Base-by-base conservation (phyloP, 2,113 vertebrate species). In the Tenebrosternarchus preto region DNA sequence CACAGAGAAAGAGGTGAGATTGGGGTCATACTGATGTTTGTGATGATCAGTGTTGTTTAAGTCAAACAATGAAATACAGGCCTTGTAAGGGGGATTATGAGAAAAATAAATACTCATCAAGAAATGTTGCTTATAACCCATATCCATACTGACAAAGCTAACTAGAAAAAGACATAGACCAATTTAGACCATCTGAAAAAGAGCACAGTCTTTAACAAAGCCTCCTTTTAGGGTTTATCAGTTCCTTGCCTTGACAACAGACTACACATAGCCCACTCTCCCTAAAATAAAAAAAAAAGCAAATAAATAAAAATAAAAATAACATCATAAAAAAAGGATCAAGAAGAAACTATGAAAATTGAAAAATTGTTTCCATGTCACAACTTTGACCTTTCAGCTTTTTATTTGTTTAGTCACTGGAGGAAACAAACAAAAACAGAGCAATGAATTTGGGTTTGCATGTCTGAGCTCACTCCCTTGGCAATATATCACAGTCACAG, bases 321-420 rank as follows among this genome's bases (percentile, higher is more conserved):
- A 80, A 85, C 66, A 82, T 77, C 39, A 77, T 57, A 53, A 78
- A 83, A 76, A 78, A 80, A 85, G 71, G 9, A 82, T 81, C 69
- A 75, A 80, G 74, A 74, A 74, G 75, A n/a, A 73, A 80, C 86
- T 88, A 85, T 75, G 77, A 77, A 85, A 80, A 88, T 83, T 78
- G 75, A 66, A 85, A 85, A 85, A 86, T 85, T 77, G 76, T 85
- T 89, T 86, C 85, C 83, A 85, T 85, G 63, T 86, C 64, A 77
- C 79, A 78, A 56, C 66, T 70, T 57, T 87, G 77, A 87, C 82
- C 82, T 78, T 81, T 83, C 39, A 76, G 77, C 84, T 70, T 82
- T 86, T 84, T 82, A 79, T 81, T 84, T 85, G 85, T 84, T 87
- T 85, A 85, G 67, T 84, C 66, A 83, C 55, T 55, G 50, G 55